These are phyloP conservation scores for Leptarthrus brevirostris DNA, from an alignment of 2,888 invertebrate genomes.

Conservation along the genomic window DNA sequence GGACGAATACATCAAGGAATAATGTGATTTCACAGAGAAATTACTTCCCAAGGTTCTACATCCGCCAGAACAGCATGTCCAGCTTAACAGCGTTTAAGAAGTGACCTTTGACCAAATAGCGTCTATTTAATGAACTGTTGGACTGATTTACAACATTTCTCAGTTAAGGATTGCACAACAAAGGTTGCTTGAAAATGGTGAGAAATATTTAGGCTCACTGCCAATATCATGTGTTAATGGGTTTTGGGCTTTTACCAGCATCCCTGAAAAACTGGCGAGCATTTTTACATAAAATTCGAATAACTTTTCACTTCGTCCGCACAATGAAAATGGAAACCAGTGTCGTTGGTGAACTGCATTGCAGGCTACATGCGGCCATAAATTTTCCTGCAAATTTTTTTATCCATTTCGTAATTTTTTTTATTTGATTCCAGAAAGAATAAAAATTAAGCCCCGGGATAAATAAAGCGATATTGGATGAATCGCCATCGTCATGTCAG, in stretches of 20 bases:
- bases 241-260: constrained; percentile 37
- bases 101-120: constrained; percentile 17
- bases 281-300: constrained; percentile 53
- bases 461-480: constrained; percentile 50
- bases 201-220: constrained; percentile 51
- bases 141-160: constrained; percentile 36
- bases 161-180: constrained; percentile 1
- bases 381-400: constrained; percentile 47
- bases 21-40: too few species aligned
- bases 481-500: constrained; percentile 47
- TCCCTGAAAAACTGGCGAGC: constrained; percentile 45
- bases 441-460: constrained; percentile 49
- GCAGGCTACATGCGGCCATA: constrained; percentile 51
- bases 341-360: constrained; percentile 50
- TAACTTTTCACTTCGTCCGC: constrained; percentile 48
- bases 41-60: too few species aligned
- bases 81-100: too few species aligned
- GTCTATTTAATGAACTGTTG: constrained; percentile 38
- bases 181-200: constrained; percentile 40
- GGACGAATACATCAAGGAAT: too few species aligned
- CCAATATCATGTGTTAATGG: constrained; percentile 53
- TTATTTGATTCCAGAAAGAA: constrained; percentile 45
- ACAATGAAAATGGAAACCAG: constrained; percentile 45
- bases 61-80: too few species aligned
- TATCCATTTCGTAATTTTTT: constrained; percentile 12